Evolutionary conservation across 2,888 invertebrate species (phyloP).

Genomic region (Psylliodes chrysocephalus): DNA sequence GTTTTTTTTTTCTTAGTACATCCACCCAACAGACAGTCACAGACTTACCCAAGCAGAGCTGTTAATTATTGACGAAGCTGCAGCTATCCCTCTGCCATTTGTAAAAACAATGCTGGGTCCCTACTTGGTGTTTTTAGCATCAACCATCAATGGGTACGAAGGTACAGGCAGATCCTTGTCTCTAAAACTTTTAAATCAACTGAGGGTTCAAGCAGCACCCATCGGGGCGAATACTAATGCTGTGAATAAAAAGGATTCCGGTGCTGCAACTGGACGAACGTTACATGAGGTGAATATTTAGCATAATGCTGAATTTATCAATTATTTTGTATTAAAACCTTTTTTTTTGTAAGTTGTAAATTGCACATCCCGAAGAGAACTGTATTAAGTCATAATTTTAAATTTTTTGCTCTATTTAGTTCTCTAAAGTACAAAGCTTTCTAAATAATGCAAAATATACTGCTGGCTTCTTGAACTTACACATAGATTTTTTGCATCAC

Average conservation of each 20-base stretch:
- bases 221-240: conserved; percentile 67
- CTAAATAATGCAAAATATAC: too few relatives aligned
- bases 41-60: conserved; percentile 93
- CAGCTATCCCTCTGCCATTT: conserved; percentile 94
- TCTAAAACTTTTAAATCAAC: conserved; percentile 91
- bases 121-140: conserved; percentile 93
- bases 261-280: conserved; percentile 66
- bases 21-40: conserved; percentile 90
- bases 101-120: conserved; percentile 91
- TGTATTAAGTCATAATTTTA: too few relatives aligned
- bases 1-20: conserved; percentile 76
- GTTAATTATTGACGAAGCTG: conserved; percentile 97
- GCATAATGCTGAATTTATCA: too few relatives aligned
- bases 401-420: too few relatives aligned
- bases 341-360: too few relatives aligned
- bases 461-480: too few relatives aligned
- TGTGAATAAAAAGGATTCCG: conserved; percentile 61
- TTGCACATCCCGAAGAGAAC: too few relatives aligned
- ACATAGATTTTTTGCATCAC: too few relatives aligned
- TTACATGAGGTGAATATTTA: conserved; percentile 68
- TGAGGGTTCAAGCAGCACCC: conserved; percentile 73
- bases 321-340: too few relatives aligned
- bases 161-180: conserved; percentile 97
- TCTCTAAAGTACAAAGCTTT: too few relatives aligned
- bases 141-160: conserved; percentile 98